Evolutionary conservation across 2,797 vertebrate species (phyloP).

Genomic region (Xiphophorus birchmanni): DNA sequence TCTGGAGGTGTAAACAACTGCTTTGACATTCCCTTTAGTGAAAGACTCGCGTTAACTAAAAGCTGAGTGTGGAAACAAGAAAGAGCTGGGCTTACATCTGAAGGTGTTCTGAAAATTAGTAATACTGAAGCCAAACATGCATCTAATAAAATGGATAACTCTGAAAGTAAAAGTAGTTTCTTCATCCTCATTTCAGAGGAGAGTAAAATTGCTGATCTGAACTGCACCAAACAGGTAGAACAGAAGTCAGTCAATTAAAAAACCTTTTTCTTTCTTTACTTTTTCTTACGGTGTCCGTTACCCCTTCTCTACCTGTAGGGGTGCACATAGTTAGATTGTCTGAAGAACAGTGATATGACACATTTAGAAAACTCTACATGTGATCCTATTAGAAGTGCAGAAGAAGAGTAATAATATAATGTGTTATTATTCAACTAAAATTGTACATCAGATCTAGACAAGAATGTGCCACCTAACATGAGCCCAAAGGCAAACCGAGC

Average conservation of each 20-base stretch:
- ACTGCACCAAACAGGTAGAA: not conserved
- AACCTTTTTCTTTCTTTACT: not conserved
- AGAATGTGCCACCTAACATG: not conserved
- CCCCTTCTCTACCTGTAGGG: conserved; percentile 30
- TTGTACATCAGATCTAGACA: not conserved
- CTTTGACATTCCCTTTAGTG: conserved; percentile 63
- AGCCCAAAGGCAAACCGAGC: not conserved
- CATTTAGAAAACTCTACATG: not conserved
- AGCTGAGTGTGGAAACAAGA: conserved; percentile 6
- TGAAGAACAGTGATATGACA: not conserved
- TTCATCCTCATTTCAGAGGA: not conserved
- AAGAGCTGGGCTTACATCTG: not conserved
- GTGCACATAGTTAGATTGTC: not conserved
- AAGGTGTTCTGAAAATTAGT: not conserved
- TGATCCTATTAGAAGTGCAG: not conserved
- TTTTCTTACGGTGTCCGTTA: conserved; percentile 16
- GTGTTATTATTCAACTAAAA: conserved; percentile 1
- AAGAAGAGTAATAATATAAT: not conserved
- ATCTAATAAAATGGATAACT: not conserved
- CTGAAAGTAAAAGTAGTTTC: not conserved
- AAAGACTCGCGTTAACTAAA: conserved; percentile 42
- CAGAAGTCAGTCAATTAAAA: conserved; percentile 7
- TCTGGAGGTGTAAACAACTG: conserved; percentile 68
- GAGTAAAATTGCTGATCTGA: not conserved
- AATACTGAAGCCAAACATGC: not conserved